Percentiles rank a stretch among this genome's conserved stretches.
Conservation (phyloP, 2,113 vertebrate species). For the Ceyx margarethae region DNA sequence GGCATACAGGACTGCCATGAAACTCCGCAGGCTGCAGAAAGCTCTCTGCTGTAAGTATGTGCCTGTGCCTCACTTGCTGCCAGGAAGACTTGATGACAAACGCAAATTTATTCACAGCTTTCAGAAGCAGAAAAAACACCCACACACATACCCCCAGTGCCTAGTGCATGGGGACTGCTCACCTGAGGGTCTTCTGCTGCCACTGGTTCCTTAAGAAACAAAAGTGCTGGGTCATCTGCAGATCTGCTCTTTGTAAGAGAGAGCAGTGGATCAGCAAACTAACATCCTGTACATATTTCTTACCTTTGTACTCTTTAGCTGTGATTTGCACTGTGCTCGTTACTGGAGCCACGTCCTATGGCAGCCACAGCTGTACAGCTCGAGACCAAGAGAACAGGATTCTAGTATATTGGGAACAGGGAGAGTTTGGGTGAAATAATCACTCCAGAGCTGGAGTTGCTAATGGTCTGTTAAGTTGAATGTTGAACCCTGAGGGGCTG, state of each 20-base stretch:
- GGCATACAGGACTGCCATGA: constrained; percentile 98
- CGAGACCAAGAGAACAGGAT: fast-evolving
- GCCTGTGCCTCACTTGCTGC: not conserved
- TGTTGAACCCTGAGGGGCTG: not conserved
- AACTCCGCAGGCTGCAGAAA: constrained; percentile 96
- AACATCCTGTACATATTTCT: not conserved
- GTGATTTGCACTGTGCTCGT: not conserved
- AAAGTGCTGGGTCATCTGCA: not conserved
- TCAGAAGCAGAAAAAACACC: not conserved
- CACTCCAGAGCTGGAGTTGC: not conserved
- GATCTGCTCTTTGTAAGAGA: not conserved
- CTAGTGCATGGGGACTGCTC: not conserved
- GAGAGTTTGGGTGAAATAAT: not conserved
- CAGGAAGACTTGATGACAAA: not conserved
- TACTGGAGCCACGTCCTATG: not conserved
- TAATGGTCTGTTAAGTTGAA: not conserved
- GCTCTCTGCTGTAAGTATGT: constrained; percentile 93
- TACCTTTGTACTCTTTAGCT: not conserved
- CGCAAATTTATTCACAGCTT: not conserved
- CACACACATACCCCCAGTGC: not conserved
- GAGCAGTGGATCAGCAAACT: not conserved
- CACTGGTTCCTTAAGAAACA: fast-evolving
- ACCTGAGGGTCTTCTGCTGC: not conserved
- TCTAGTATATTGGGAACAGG: not conserved
- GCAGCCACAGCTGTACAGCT: not conserved